Conservation (phyloP, 1,140 invertebrate genomes). For the Acromyrmex echinatior region DNA sequence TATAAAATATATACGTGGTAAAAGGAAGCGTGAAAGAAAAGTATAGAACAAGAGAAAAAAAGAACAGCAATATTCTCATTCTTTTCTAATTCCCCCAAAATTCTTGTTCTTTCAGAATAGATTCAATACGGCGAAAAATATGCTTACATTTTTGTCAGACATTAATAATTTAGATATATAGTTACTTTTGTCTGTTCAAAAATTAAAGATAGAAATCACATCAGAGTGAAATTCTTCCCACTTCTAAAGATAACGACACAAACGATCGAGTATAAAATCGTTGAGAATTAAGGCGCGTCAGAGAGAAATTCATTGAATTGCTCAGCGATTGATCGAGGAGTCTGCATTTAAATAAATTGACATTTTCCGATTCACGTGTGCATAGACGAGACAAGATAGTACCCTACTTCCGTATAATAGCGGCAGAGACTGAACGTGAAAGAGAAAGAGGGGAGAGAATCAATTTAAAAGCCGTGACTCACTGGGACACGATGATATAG, state of each 20-base stretch:
- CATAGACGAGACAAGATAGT: not conserved
- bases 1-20: not conserved
- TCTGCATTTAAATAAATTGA: constrained; percentile 43
- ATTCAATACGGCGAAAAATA: not conserved
- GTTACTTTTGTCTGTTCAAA: not conserved
- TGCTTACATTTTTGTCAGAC: not conserved
- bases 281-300: constrained; percentile 7
- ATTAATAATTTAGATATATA: not conserved
- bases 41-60: not conserved
- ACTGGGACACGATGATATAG: constrained; percentile 70
- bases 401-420: constrained; percentile 10
- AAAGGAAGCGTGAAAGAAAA: constrained; percentile 1
- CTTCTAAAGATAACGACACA: not conserved
- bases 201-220: not conserved
- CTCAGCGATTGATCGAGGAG: not conserved
- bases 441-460: constrained; percentile 33
- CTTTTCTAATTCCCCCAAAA: not conserved
- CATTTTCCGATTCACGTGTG: constrained; percentile 11
- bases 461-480: constrained; percentile 75
- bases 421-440: constrained; percentile 4
- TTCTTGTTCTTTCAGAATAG: too few species aligned
- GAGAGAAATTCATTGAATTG: constrained; percentile 28
- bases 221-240: not conserved
- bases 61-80: too few species aligned
- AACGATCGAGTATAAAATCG: not conserved